Base-by-base conservation (phyloP, 64 coral and sea anemone genomes). In the Dendronephthya gigantea region DNA sequence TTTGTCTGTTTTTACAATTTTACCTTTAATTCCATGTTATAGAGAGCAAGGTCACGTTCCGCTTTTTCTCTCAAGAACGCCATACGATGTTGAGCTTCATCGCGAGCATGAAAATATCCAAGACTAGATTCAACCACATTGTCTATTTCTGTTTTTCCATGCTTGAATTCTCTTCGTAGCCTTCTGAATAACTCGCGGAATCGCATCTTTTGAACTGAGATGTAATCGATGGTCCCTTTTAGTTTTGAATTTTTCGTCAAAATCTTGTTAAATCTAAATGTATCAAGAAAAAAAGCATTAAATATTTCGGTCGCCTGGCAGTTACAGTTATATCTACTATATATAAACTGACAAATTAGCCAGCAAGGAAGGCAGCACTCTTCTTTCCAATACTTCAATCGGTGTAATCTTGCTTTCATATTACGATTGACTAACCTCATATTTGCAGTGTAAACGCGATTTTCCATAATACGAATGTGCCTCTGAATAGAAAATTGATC, bases 51-150 rank as follows among this genome's bases (percentile, higher is more conserved):
- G 31, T 98, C 95, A 31, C 95, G 56, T 23, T 93, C 95, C 4
- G 91, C 88, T 37, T 92, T 86, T 45, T 98, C 95, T 17, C 90
- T 65, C 9, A 98, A 70, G 7, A 92, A 91, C 0, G 92, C 90
- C 92, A 98, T 93, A 19, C 95, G 82, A 35, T 98, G 95, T 13
- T 98, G 95, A 5, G 95, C 95, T 49, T 98, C 95, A 7, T 98
- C 95, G 48, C 95, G 74, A 22, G 89, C 56, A 83, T 87, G 90
- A 22, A 91, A 98, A 56, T 93, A 68, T 0, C 84, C 52, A 6
- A 90, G 70, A n/a, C 87, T 92, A 66, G 89, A 89, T 88, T 98
- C 92, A 1, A 92, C 90, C 19, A 93, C 88, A n/a, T 74, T 83
- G 50, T 91, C 69, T 31, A 98, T 90, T 55, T 91, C 92, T n/a